Base-by-base conservation (phyloP, 1,140 invertebrate species). In the Pseudomyrmex sp. region DNA sequence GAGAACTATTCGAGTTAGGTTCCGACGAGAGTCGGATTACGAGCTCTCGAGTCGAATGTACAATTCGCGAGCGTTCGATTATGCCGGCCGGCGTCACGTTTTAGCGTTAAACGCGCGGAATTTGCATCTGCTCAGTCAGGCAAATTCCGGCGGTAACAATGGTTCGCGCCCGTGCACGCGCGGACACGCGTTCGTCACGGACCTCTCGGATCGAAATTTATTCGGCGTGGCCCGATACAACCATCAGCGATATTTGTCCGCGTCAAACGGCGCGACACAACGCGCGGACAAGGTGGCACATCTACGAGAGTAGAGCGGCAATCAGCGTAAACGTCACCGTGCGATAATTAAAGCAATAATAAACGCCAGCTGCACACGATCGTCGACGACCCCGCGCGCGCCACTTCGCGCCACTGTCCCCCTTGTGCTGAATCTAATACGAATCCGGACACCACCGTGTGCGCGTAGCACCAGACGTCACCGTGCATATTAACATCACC, bases 271-370 rank as follows among this genome's bases (percentile, higher is more conserved):
- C 18, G 54, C 66, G 48, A 77, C 23, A 69, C 79, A 26, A 18
- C 35, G 20, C 12, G 12, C 48, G n/a, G 5, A 13, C 63, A 70
- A 80, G 58, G 68, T 56, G 61, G 18, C 50, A 56, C 46, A 5
- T 35, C 15, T 80, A 72, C 20, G 68, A 63, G 35, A 35, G 35
- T 35, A 75, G 72, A 83, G 82, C 80, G 44, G 70, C 70, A 70
- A 85, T 85, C 62, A 48, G 48, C 69, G 69, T 82, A 63, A 56
- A 85, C 76, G 73, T 74, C 46, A 63, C 26, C 35, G 58, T 13
- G 18, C 61, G 72, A 70, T 85, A 85, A 85, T 83, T 82, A 83
- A 61, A 63, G 66, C 62, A 82, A 85, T 82, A 85, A 85, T 74
- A 85, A 85, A 82, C 62, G 77, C 44, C 77, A 79, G 76, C 46